Conservation (phyloP, 1,140 invertebrate genomes). For the Anoplolepis gracilipes region DNA sequence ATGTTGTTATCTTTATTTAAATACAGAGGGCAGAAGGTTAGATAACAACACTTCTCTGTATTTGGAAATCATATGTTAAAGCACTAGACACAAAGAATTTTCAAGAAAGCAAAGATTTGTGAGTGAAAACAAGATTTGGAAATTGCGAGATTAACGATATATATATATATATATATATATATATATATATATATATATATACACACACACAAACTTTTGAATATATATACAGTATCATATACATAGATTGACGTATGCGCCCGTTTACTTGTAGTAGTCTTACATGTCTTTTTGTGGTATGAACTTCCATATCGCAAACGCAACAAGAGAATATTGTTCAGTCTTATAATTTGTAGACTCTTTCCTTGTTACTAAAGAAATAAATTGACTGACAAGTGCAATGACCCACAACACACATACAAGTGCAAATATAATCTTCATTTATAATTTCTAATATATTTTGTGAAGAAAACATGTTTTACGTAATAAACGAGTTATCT, state of each 20-base stretch:
- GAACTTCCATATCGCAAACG: too few relatives aligned
- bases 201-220: too few relatives aligned
- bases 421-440: not conserved
- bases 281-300: too few relatives aligned
- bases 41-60: conserved; percentile 72
- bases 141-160: not conserved
- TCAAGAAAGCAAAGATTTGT: conserved; percentile 34
- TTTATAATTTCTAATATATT: not conserved
- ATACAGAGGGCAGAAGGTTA: conserved; percentile 72
- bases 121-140: not conserved
- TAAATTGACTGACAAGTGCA: not conserved
- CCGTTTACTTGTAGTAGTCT: not conserved
- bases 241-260: not conserved
- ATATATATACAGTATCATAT: not conserved
- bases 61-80: conserved; percentile 48
- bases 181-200: not conserved
- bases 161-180: not conserved
- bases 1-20: conserved; percentile 73
- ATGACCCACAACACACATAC: not conserved
- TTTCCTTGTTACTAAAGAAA: not conserved
- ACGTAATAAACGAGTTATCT: not conserved
- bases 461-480: conserved; percentile 1
- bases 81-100: conserved; percentile 20
- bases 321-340: too few relatives aligned
- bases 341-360: not conserved